Conservation (phyloP, 2,113 vertebrate species). For the Saiga tatarica region DNA sequence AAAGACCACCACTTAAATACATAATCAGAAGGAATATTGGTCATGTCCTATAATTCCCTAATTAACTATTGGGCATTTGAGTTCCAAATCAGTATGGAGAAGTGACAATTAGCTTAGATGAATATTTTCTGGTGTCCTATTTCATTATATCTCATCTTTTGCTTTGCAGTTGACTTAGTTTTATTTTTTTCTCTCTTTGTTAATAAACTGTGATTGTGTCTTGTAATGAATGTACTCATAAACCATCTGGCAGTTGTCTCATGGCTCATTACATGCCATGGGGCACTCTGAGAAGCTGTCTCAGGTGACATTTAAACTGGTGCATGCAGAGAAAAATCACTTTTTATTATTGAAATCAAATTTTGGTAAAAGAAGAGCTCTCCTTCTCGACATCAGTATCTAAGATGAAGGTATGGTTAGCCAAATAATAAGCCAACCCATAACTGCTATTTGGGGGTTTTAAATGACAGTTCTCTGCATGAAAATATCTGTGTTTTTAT, state of each 20-base stretch:
- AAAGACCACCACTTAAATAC: constrained; percentile 14
- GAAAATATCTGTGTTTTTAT: background rate
- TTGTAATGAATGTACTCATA: background rate
- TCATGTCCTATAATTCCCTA: background rate
- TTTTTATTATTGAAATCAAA: constrained; percentile 19
- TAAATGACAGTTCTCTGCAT: background rate
- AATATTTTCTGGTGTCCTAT: constrained; percentile 45
- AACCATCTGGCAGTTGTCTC: constrained; percentile 60
- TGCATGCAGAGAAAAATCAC: constrained; percentile 17
- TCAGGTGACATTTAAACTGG: constrained; percentile 41
- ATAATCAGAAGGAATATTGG: constrained; percentile 20
- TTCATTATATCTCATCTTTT: constrained; percentile 3
- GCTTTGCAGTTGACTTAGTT: constrained; percentile 46
- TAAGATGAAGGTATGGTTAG: background rate
- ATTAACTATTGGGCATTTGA: background rate
- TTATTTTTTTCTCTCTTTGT: constrained; percentile 53
- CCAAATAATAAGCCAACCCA: background rate
- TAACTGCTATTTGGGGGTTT: background rate
- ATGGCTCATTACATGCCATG: constrained; percentile 35
- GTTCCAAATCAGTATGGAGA: constrained; percentile 37
- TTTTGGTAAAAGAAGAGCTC: background rate
- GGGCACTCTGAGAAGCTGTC: background rate
- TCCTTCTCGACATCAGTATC: background rate
- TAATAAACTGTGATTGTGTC: constrained; percentile 56
- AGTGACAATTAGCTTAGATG: constrained; percentile 20